Percentiles rank a stretch among this genome's conserved stretches.
Evolutionary conservation across 2,797 vertebrate genomes (phyloP).

Genomic region (Emydoidea blandingii): DNA sequence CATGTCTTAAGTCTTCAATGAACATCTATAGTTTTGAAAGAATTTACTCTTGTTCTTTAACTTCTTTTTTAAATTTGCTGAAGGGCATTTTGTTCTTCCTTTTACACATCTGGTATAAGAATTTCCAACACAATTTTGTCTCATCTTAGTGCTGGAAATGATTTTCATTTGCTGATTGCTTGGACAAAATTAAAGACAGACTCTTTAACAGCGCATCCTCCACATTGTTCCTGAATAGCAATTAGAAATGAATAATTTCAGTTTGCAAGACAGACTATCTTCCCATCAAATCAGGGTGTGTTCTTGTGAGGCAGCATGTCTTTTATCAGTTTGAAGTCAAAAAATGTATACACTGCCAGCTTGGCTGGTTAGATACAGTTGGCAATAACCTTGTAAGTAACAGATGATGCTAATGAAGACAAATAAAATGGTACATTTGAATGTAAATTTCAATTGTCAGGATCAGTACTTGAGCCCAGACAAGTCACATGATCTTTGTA

Average conservation of each 20-base stretch:
- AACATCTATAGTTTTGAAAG: neutral
- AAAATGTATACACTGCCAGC: neutral
- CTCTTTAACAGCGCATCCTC: neutral
- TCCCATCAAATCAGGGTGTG: neutral
- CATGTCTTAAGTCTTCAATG: neutral
- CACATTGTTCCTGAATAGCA: neutral
- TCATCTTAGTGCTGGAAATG: neutral
- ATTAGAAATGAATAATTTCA: neutral
- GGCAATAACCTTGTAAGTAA: neutral
- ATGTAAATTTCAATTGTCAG: neutral
- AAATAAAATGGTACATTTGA: neutral
- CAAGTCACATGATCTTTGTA: neutral
- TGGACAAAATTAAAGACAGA: neutral
- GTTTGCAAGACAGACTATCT: neutral
- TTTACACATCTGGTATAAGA: rapidly evolving
- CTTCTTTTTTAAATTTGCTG: neutral
- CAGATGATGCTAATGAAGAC: neutral
- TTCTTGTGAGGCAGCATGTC: neutral
- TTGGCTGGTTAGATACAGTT: slow-evolving; percentile 8
- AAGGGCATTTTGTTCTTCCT: neutral
- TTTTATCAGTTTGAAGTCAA: slow-evolving; percentile 15
- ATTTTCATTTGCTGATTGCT: neutral
- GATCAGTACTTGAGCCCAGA: neutral
- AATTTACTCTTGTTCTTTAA: neutral
- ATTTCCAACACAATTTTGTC: neutral